Percentiles rank a stretch among this genome's conserved stretches.
phyloP scores from a whole-genome alignment of 2,888 invertebrate species.

The Bursaphelenchus okinawaensis region DNA sequence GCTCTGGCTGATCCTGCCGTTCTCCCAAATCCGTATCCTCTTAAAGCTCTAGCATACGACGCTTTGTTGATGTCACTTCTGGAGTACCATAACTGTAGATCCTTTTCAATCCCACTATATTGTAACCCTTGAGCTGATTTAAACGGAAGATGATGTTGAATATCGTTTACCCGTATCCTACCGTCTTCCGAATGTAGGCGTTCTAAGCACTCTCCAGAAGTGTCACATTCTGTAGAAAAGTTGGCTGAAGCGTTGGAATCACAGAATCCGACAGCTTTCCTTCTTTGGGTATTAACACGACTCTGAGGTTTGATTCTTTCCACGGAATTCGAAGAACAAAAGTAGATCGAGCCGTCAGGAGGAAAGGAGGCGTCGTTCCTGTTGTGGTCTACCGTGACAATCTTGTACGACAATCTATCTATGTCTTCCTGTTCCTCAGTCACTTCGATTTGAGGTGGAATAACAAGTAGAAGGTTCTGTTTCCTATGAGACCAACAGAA shows the following conservation, averaged over 20 bases:
- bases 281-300: neutral
- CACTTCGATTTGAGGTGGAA: neutral
- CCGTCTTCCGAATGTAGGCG: neutral
- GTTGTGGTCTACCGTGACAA: neutral
- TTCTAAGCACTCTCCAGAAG: neutral
- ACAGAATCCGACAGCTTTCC: neutral
- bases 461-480: neutral
- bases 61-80: conserved; percentile 4
- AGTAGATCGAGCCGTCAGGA: conserved; percentile 5
- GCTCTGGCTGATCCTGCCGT: conserved; percentile 4
- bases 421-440: neutral
- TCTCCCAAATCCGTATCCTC: conserved; percentile 10
- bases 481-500: conserved; percentile 4
- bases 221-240: neutral
- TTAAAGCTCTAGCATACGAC: neutral
- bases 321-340: neutral
- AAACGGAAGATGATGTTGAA: conserved; percentile 9
- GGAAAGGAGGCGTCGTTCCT: neutral
- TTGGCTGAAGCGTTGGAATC: neutral
- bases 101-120: neutral
- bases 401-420: conserved; percentile 1
- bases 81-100: conserved; percentile 9
- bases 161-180: neutral
- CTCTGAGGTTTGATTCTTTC: neutral
- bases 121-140: neutral